A percentile compares a stretch with the other conserved stretches of the same genome.
Conservation (phyloP, 2,797 vertebrate species). For the Podargus strigoides region DNA sequence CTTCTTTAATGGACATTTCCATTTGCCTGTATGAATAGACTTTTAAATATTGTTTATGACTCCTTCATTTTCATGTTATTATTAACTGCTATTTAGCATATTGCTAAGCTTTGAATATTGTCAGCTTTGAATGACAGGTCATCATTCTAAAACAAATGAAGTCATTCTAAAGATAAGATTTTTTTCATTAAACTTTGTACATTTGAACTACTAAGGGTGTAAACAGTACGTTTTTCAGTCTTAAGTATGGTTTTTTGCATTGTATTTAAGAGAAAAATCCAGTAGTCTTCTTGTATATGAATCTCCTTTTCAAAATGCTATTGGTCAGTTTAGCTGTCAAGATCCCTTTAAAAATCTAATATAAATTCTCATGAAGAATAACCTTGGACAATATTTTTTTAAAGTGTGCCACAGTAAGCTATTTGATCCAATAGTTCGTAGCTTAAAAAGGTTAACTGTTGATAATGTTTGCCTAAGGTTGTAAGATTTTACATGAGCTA, state of each 20-base stretch:
- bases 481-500: conserved; percentile 22
- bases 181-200: neutral
- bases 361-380: neutral
- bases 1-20: neutral
- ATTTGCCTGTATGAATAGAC: neutral
- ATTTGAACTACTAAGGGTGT: neutral
- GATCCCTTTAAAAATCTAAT: neutral
- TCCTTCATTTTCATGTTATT: neutral
- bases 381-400: neutral
- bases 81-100: neutral
- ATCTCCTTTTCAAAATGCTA: neutral
- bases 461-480: neutral
- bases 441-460: neutral
- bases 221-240: neutral
- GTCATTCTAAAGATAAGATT: neutral
- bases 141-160: neutral
- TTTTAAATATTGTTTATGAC: neutral
- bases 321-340: neutral
- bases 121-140: neutral
- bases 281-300: neutral
- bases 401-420: neutral
- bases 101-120: neutral
- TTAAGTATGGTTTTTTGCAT: neutral
- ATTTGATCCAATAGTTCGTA: neutral
- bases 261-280: neutral